Percentiles rank a stretch among this genome's conserved stretches.
Evolutionary conservation across 1,140 invertebrate genomes (phyloP).

Genomic region (Ericerus pela): DNA sequence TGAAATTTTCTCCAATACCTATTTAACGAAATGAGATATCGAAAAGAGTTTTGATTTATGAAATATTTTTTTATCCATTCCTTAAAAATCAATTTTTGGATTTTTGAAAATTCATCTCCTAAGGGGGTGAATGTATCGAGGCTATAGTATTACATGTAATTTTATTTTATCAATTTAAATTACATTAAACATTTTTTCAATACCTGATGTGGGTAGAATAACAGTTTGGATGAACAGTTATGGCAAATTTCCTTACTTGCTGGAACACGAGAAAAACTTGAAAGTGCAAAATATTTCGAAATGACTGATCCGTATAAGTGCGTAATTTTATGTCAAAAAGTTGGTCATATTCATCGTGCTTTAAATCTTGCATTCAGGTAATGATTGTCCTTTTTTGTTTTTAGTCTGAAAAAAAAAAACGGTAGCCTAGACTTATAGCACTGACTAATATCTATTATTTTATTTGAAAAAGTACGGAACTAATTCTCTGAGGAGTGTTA

Average conservation of each 20-base stretch:
- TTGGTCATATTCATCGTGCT: slow-evolving; percentile 77
- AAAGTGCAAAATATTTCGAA: slow-evolving; percentile 77
- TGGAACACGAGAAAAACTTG: slow-evolving; percentile 58
- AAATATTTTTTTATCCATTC: too few species aligned
- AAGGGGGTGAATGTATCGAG: too few species aligned
- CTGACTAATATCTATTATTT: too few species aligned
- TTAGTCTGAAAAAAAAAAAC: too few species aligned
- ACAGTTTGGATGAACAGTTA: slow-evolving; percentile 64
- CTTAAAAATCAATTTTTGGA: too few species aligned
- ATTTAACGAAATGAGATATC: too few species aligned
- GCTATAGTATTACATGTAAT: background rate
- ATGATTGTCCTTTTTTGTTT: too few species aligned
- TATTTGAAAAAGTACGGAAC: too few species aligned
- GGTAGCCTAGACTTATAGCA: too few species aligned
- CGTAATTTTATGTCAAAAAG: slow-evolving; percentile 84
- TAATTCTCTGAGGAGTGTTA: too few species aligned
- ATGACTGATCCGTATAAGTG: slow-evolving; percentile 66
- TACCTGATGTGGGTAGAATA: slow-evolving; percentile 39
- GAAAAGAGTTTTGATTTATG: background rate
- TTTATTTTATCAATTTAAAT: background rate
- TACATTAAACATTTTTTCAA: background rate
- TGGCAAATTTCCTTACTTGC: slow-evolving; percentile 70
- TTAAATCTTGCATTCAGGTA: slow-evolving; percentile 75
- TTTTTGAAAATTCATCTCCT: too few species aligned
- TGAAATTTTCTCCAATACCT: too few species aligned